Percentiles rank a stretch among this genome's conserved stretches.
Conservation (phyloP, 2,113 vertebrate genomes). For the Connochaetes taurinus region DNA sequence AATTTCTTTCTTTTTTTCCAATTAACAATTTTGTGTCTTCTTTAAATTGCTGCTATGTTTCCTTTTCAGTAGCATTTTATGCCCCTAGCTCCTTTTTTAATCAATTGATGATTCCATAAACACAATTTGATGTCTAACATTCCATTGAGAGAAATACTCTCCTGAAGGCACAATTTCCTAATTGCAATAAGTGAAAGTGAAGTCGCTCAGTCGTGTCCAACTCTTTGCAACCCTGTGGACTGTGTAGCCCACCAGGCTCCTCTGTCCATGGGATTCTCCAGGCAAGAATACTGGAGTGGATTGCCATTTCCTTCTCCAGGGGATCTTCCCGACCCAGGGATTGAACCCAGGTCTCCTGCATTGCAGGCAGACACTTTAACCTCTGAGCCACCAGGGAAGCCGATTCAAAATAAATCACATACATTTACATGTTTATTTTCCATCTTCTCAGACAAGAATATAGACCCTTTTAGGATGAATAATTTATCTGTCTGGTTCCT, state of each 20-base stretch:
- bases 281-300: too few relatives aligned
- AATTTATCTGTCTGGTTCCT: not conserved
- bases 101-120: not conserved
- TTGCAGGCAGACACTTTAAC: too few relatives aligned
- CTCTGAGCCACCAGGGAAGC: too few relatives aligned
- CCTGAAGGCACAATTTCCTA: not conserved
- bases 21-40: not conserved
- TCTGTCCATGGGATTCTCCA: too few relatives aligned
- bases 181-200: not conserved
- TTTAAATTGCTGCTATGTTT: not conserved
- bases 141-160: not conserved
- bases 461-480: not conserved
- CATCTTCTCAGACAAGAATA: not conserved
- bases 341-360: too few relatives aligned
- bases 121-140: not conserved
- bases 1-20: not conserved
- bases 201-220: too few relatives aligned
- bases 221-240: too few relatives aligned
- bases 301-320: too few relatives aligned
- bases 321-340: too few relatives aligned
- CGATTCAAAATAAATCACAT: not conserved
- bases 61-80: not conserved
- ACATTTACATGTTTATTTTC: not conserved
- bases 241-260: too few relatives aligned
- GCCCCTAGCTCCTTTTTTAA: not conserved